Percentiles rank a stretch among this genome's conserved stretches.
Conservation (phyloP, 2,113 vertebrate genomes). For the Condylura cristata region DNA sequence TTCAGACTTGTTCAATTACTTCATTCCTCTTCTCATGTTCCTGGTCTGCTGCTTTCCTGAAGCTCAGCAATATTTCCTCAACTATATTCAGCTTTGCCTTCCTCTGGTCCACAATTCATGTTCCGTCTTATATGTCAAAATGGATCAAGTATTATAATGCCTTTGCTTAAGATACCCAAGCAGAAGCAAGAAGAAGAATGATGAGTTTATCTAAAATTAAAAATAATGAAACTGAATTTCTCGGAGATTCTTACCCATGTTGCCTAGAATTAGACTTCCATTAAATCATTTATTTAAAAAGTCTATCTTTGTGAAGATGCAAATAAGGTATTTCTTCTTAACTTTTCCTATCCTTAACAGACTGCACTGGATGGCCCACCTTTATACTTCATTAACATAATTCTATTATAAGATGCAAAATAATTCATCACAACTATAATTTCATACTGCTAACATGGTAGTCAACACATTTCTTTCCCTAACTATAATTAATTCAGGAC, state of each 20-base stretch:
- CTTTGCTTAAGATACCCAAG: neutral
- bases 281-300: neutral
- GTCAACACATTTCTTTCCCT: neutral
- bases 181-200: neutral
- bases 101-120: neutral
- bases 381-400: neutral
- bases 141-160: neutral
- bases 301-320: constrained; percentile 11
- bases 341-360: neutral
- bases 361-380: neutral
- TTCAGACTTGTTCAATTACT: neutral
- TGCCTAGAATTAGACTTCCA: neutral
- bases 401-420: neutral
- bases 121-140: neutral
- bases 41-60: neutral
- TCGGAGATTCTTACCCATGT: neutral
- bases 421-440: neutral
- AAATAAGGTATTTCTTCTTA: neutral
- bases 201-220: neutral
- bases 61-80: neutral
- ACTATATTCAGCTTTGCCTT: neutral
- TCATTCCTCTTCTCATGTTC: neutral
- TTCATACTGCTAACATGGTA: neutral
- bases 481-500: neutral
- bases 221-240: neutral